Evolutionary conservation across 2,797 vertebrate genomes (phyloP).

Genomic region (Orestias chungarensis): DNA sequence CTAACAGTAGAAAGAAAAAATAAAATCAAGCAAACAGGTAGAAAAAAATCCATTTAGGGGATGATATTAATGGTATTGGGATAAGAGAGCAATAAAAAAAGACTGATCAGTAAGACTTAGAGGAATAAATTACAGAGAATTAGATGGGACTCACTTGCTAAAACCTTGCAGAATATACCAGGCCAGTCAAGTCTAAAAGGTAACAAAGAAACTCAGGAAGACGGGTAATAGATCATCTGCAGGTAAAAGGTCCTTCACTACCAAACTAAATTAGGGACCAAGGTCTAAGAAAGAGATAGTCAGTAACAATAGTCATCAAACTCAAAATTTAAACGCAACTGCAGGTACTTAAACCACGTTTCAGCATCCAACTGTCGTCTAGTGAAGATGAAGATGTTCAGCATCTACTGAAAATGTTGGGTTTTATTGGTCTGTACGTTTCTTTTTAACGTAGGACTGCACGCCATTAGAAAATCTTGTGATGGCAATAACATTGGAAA

Average conservation of each 20-base stretch:
- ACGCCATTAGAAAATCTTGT: no score
- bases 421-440: no score
- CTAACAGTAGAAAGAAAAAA: neutral
- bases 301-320: neutral
- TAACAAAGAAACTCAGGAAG: neutral
- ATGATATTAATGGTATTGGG: neutral
- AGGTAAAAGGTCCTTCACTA: neutral
- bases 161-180: neutral
- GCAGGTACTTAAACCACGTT: neutral
- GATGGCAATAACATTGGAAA: no score
- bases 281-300: neutral
- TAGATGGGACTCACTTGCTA: neutral
- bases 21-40: neutral
- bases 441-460: no score
- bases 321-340: neutral
- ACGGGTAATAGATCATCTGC: neutral
- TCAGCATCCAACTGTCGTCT: neutral
- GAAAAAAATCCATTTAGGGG: neutral
- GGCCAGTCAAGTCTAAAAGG: neutral
- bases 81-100: neutral
- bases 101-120: neutral
- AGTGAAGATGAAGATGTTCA: no score
- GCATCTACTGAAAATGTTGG: no score
- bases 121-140: neutral
- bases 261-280: neutral